Evolutionary conservation across 2,888 invertebrate genomes (phyloP).

Genomic region (Drosophila picticornis): DNA sequence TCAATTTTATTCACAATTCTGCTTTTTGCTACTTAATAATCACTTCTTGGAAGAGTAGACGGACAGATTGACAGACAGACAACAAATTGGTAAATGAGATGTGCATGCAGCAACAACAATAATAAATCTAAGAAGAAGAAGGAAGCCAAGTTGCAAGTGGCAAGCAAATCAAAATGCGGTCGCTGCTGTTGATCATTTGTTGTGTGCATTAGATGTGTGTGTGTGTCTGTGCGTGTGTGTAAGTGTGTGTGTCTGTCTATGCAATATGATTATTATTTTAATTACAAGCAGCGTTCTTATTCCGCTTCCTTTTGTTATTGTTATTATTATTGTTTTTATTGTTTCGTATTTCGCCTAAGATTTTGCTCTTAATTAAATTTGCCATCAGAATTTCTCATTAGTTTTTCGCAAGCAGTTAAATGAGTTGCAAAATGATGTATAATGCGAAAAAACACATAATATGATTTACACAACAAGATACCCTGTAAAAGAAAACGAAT

Average conservation of each 20-base stretch:
- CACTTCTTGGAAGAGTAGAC: conserved; percentile 1
- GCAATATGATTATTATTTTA: conserved; percentile 27
- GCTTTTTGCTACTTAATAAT: conserved; percentile 20
- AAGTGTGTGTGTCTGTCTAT: neutral
- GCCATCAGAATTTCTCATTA: conserved; percentile 67
- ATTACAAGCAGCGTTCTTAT: conserved; percentile 27
- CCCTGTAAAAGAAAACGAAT: conserved; percentile 20
- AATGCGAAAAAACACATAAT: conserved; percentile 3
- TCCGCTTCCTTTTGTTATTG: conserved; percentile 44
- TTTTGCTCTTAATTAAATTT: conserved; percentile 69
- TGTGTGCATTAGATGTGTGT: neutral
- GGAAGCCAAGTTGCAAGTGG: conserved; percentile 15
- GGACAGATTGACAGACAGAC: conserved; percentile 12
- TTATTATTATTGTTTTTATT: conserved; percentile 26
- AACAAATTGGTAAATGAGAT: conserved; percentile 24
- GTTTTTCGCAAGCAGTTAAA: conserved; percentile 66
- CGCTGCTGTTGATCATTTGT: conserved; percentile 30
- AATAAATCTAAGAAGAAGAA: conserved; percentile 1
- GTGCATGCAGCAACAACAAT: conserved; percentile 39
- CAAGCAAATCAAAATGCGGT: conserved; percentile 35
- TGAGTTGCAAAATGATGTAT: conserved; percentile 77
- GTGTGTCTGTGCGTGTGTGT: neutral
- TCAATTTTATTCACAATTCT: neutral
- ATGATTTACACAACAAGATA: conserved; percentile 2
- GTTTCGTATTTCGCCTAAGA: conserved; percentile 33